Conservation (phyloP, 2,797 vertebrate species). For the Clarias laeviceps region DNA sequence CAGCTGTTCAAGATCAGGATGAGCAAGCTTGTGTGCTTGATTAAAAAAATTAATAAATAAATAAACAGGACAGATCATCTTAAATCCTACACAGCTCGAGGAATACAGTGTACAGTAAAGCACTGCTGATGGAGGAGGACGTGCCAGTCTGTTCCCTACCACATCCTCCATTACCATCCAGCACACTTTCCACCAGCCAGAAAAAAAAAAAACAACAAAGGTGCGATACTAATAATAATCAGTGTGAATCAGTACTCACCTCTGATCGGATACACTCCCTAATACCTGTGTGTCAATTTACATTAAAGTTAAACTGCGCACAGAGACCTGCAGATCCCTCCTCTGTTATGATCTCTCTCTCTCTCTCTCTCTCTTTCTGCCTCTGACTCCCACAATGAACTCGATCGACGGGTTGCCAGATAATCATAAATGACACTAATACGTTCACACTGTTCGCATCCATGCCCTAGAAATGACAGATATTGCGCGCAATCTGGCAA, state of each 20-base stretch:
- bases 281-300: conserved; percentile 11
- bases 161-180: conserved; percentile 48
- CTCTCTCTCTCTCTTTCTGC: conserved; percentile 17
- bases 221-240: background rate
- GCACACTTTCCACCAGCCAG: conserved; percentile 18
- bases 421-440: background rate
- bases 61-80: background rate
- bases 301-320: conserved; percentile 13
- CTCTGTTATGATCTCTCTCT: conserved; percentile 5
- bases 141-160: conserved; percentile 24
- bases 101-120: background rate
- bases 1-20: background rate
- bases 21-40: background rate
- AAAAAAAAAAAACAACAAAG: background rate
- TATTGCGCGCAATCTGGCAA: background rate
- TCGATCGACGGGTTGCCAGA: conserved; percentile 49
- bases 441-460: background rate
- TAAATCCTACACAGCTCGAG: background rate
- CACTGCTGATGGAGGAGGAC: background rate
- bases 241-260: conserved; percentile 18
- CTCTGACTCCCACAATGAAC: conserved; percentile 63
- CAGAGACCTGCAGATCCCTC: conserved; percentile 1
- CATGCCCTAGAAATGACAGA: fast-evolving
- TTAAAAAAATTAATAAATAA: background rate
- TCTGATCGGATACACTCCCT: background rate